Conservation (phyloP, 1,140 invertebrate genomes). For the Pseudomyrmex concolor region DNA sequence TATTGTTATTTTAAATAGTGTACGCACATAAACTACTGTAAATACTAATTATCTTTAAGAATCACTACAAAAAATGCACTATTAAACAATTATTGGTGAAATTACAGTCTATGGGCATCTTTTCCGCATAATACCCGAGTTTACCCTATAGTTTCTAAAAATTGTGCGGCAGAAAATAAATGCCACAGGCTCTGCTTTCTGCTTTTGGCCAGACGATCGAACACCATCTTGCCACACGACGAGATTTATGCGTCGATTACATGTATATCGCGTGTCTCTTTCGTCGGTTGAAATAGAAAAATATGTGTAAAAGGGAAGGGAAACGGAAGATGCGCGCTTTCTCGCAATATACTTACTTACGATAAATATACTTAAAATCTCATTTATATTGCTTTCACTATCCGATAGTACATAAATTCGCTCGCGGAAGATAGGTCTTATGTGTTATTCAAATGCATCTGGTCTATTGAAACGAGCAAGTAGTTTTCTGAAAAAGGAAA, state of each 20-base stretch:
- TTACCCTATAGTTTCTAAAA: no score
- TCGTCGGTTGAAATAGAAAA: constrained; percentile 70
- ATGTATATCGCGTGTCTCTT: constrained; percentile 63
- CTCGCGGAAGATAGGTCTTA: constrained; percentile 50
- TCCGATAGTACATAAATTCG: constrained; percentile 80
- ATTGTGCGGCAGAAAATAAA: neutral
- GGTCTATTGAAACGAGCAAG: neutral
- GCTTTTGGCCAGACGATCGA: constrained; percentile 67
- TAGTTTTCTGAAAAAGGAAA: no score
- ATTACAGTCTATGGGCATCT: no score
- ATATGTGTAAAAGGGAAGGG: constrained; percentile 65
- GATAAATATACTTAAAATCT: constrained; percentile 80
- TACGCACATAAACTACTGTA: no score
- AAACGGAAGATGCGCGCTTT: constrained; percentile 5
- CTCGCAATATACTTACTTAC: constrained; percentile 52
- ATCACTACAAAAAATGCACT: no score
- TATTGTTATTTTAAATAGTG: no score
- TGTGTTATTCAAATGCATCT: constrained; percentile 51
- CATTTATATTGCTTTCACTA: constrained; percentile 80
- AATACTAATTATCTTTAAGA: no score
- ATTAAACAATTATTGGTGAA: no score
- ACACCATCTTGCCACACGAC: constrained; percentile 70
- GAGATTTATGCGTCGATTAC: constrained; percentile 74
- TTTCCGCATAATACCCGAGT: no score
- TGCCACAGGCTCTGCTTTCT: constrained; percentile 52